A percentile compares a stretch with the other conserved stretches of the same genome.
Evolutionary conservation across 2,113 vertebrate species (phyloP).

Genomic region (Leucopsar rothschildi): DNA sequence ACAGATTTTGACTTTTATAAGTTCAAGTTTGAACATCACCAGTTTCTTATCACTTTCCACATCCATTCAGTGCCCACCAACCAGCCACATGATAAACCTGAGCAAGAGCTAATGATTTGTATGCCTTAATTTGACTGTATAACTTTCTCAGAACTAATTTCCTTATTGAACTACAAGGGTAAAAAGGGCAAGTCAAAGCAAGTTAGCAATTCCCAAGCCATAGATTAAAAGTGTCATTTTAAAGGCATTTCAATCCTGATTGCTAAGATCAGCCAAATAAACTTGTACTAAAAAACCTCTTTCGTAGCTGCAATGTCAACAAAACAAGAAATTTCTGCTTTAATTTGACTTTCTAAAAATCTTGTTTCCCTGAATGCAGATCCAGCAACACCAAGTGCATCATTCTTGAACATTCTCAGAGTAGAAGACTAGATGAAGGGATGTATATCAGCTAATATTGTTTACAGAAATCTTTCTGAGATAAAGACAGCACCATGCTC

Average conservation of each 20-base stretch:
- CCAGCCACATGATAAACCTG: background rate
- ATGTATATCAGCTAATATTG: background rate
- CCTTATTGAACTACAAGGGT: background rate
- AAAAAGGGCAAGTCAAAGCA: background rate
- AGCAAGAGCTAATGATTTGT: conserved; percentile 52
- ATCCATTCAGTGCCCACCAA: background rate
- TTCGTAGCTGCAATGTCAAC: background rate
- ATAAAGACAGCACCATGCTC: background rate
- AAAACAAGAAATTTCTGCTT: background rate
- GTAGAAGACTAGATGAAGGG: background rate
- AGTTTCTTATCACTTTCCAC: background rate
- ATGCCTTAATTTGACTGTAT: conserved; percentile 9
- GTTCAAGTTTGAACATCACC: background rate
- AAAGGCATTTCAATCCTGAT: background rate
- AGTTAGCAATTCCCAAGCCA: background rate
- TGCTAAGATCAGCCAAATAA: background rate
- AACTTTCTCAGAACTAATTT: conserved; percentile 36
- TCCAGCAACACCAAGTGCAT: background rate
- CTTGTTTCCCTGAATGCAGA: background rate
- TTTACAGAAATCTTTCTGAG: background rate
- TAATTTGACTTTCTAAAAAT: background rate
- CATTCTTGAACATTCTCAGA: background rate
- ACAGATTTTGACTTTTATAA: background rate
- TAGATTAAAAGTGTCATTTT: background rate
- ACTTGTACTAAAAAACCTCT: background rate